Evolutionary conservation across 2,113 vertebrate species (phyloP).

Genomic region (Helogale parvula): DNA sequence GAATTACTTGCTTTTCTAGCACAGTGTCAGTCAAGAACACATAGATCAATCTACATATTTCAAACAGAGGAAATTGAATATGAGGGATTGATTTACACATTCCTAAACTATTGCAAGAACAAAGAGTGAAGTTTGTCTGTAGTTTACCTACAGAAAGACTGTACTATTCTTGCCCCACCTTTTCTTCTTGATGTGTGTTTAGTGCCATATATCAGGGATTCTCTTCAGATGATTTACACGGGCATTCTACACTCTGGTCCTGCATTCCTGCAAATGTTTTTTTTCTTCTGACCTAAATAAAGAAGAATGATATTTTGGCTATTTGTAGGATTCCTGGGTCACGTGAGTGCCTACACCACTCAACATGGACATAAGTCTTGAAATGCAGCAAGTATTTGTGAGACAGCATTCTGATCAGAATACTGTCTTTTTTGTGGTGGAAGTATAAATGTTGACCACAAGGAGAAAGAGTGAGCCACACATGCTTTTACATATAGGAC

Average conservation of each 20-base stretch:
- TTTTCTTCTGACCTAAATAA: neutral
- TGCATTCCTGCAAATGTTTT: neutral
- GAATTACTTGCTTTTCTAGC: neutral
- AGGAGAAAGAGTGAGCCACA: neutral
- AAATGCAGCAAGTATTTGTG: neutral
- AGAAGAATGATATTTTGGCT: neutral
- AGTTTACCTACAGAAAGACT: neutral
- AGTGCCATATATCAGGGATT: neutral
- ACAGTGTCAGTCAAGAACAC: neutral
- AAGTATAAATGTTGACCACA: neutral
- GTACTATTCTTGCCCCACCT: rapidly evolving
- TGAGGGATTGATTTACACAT: neutral
- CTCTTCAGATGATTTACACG: neutral
- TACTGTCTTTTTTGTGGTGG: neutral
- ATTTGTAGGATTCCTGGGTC: neutral
- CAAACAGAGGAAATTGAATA: neutral
- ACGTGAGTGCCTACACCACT: rapidly evolving
- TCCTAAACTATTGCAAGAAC: neutral
- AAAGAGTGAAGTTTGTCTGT: neutral
- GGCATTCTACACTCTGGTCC: neutral
- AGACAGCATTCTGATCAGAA: neutral
- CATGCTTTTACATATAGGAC: neutral
- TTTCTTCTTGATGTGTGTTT: neutral
- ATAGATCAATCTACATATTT: neutral
- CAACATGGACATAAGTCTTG: neutral